Base-by-base conservation (phyloP, 2,888 invertebrate species). In the Drosophila parthenogenetica region DNA sequence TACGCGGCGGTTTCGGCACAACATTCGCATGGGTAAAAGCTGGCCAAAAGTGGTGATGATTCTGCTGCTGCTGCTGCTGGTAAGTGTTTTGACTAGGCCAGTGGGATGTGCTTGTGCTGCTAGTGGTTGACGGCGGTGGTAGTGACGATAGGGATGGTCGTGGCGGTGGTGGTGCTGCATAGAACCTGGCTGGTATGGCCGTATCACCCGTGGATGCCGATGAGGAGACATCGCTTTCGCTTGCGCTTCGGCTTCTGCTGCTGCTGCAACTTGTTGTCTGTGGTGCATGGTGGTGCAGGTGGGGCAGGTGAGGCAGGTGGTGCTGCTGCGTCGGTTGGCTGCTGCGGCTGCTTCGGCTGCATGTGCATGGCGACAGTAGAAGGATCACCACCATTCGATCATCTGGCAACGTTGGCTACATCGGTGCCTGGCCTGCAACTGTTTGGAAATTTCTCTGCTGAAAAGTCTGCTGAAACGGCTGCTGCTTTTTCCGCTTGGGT, bases 321-420 rank as follows among this genome's bases (percentile, higher is more conserved):
- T 81, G 83, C 73, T 49, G 45, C 8, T 68, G 67, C 7, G 43
- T 25, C 46, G 66, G 73, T 51, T 45, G 48, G 68, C 58, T 71
- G 81, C 49, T 74, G 80, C 79, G 81, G 86, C 81, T 81, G 84
- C 74, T 79, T 57, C 72, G 73, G 84, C 81, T 87, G 87, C 87
- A 85, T 59, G 82, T 85, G 90, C 90, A 91, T 91, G 91, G 92
- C 90, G 92, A 90, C 89, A 92, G 90, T 90, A 92, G 89, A 90
- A 92, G 91, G 91, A 92, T 92, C 91, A 92, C 92, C 91, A 92
- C 92, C 92, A 92, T 92, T 92, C 92, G 92, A 92, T 91, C 92
- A 92, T 92, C 91, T 91, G 92, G 90, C 79, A 46, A 66, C 76
- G 51, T 67, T 60, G 81, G 70, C 85, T 77, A 79, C 81, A 85